Conservation (phyloP, 2,888 invertebrate species). For the Tetanocera ferruginea region DNA sequence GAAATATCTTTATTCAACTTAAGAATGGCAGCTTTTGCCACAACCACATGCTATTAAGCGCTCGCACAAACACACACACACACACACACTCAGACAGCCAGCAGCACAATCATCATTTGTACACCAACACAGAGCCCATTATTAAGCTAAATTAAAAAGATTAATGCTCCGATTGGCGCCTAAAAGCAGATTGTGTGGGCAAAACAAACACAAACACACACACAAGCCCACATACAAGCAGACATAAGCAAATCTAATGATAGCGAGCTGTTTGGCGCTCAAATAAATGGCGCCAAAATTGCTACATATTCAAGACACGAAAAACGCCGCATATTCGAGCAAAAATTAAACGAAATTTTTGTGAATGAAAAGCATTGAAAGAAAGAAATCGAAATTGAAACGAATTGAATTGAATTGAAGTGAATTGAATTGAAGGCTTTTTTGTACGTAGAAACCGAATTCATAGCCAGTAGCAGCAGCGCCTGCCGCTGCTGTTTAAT, state of each 20-base stretch:
- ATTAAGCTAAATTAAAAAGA: constrained; percentile 25
- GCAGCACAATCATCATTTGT: no score
- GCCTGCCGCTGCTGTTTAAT: no score
- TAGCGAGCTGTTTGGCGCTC: background rate
- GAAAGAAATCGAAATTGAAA: background rate
- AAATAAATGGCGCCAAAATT: background rate
- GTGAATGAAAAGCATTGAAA: background rate
- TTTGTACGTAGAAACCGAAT: no score
- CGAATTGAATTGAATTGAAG: no score
- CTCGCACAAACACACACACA: no score
- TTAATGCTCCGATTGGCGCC: constrained; percentile 20
- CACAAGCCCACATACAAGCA: background rate
- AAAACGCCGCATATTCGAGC: background rate
- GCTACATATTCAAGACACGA: background rate
- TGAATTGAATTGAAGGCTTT: no score
- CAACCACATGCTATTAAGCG: no score
- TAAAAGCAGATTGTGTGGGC: constrained; percentile 15
- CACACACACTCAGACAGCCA: no score
- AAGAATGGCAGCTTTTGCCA: no score
- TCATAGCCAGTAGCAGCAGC: no score
- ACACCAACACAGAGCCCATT: background rate
- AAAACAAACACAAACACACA: background rate
- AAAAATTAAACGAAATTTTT: background rate
- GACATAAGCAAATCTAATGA: background rate
- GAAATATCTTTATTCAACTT: no score